These are phyloP conservation scores for Trichonephila inaurata DNA, from an alignment of 1,140 invertebrate genomes.

Conservation along the genomic window DNA sequence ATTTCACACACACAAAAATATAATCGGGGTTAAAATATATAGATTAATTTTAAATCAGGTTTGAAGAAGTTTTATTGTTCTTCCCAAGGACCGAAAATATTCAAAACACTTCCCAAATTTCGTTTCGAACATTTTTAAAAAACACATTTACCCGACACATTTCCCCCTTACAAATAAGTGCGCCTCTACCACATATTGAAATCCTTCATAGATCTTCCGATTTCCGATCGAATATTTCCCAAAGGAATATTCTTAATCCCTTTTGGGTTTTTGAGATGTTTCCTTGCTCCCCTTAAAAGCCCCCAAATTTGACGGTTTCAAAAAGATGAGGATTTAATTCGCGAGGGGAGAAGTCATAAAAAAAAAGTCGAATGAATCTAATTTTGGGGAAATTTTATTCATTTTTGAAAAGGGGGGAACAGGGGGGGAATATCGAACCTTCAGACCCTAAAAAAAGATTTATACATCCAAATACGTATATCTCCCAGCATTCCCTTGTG, in stretches of 20 bases:
- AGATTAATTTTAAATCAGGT: too few relatives aligned
- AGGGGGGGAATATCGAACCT: background rate
- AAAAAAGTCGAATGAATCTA: background rate
- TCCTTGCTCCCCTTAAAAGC: background rate
- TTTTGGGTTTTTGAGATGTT: background rate
- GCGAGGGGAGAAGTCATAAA: background rate
- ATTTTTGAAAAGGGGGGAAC: background rate
- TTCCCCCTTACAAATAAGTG: background rate
- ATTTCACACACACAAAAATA: too few relatives aligned
- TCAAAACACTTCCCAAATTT: background rate
- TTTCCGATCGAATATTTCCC: background rate
- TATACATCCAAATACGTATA: background rate
- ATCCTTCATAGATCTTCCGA: background rate
- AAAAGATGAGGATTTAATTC: slow-evolving; percentile 3
- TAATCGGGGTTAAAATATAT: too few relatives aligned
- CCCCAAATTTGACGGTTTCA: background rate
- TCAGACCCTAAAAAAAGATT: background rate
- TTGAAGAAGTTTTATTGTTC: too few relatives aligned
- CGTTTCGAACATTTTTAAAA: background rate
- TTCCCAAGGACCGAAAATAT: background rate
- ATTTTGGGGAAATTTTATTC: background rate
- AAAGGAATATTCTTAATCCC: background rate
- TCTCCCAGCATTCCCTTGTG: background rate
- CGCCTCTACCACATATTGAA: background rate
- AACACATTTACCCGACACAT: background rate